phyloP scores from a whole-genome alignment of 2,113 vertebrate species.

The Astatotilapia flaviijosephi region DNA sequence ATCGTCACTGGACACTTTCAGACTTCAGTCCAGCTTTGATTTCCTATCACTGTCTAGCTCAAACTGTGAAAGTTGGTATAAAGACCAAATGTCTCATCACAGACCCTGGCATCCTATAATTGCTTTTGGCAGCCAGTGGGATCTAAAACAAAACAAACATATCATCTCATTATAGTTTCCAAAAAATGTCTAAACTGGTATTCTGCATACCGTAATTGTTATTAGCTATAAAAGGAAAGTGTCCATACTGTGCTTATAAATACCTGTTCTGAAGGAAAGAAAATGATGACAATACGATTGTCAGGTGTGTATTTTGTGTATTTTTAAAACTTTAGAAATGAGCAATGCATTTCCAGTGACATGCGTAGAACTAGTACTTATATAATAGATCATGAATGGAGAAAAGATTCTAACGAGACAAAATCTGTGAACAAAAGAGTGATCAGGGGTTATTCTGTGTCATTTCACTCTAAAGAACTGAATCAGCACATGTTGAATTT shows the following conservation, averaged over 20 bases:
- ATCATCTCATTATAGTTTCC: background rate
- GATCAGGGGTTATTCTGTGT: background rate
- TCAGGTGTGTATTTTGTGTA: background rate
- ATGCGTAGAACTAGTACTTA: background rate
- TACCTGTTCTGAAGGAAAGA: background rate
- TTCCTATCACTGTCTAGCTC: background rate
- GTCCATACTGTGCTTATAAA: background rate
- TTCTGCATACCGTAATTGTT: background rate
- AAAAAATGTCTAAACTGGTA: background rate
- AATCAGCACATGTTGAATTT: background rate
- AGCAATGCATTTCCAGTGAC: background rate
- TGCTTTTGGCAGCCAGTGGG: background rate
- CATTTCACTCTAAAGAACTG: background rate
- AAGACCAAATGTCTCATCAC: background rate
- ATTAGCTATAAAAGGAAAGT: background rate
- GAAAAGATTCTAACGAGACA: background rate
- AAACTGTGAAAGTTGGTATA: background rate
- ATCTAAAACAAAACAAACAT: background rate
- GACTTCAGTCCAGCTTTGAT: background rate
- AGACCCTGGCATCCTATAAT: background rate
- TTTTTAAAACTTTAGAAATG: background rate
- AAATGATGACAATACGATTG: background rate
- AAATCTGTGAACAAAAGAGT: background rate
- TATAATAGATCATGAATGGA: background rate
- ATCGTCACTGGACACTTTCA: slow-evolving; percentile 7